Base-by-base conservation (phyloP, 2,888 invertebrate genomes). In the Polymixis flavicincta region DNA sequence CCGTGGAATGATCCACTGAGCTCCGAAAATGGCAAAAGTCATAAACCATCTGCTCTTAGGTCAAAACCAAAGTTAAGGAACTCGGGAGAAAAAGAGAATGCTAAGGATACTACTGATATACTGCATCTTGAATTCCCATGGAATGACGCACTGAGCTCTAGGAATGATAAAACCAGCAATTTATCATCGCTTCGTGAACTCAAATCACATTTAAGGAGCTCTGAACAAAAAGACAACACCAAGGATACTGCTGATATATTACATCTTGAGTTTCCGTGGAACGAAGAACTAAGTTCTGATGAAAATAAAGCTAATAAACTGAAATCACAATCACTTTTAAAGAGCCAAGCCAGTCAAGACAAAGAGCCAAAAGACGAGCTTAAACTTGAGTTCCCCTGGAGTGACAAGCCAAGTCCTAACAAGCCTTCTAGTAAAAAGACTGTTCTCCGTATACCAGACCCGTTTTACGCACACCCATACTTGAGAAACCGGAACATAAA, bases 101-200 rank as follows among this genome's bases (percentile, higher is more conserved):
- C 5, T 66, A 50, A 68, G 1, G 37, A 60, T 45, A 32, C 70
- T 32, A 63, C 13, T 4, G 55, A 61, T 37, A 3, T 3, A 7
- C 0, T 79, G 17, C 42, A 55, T 0, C 80, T 80, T 14, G 54
- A 80, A 45, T 64, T 25, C 25, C 80, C 81, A 8, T 80, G 80
- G 80, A 80, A 80, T 4, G 61, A 32, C 1, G 4, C 3, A 54
- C 13, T 48, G 0, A 59, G 19, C 22, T 8, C 60, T 42, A 8
- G 54, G 0, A 17, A 17, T 17, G 17, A 48, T 2, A 32, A 45
- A 5, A 28, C 0, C 6, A 52, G 22, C 22, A 52, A 52, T 9
- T 8, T 3, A 22, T 52, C 50, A 19, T 50, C 19, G 8, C 9
- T 9, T 22, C 19, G 8, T 22, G 22, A 22, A 52, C 22, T 11